These are phyloP conservation scores for Bellardia pandia DNA, from an alignment of 2,888 invertebrate species.

Conservation along the genomic window DNA sequence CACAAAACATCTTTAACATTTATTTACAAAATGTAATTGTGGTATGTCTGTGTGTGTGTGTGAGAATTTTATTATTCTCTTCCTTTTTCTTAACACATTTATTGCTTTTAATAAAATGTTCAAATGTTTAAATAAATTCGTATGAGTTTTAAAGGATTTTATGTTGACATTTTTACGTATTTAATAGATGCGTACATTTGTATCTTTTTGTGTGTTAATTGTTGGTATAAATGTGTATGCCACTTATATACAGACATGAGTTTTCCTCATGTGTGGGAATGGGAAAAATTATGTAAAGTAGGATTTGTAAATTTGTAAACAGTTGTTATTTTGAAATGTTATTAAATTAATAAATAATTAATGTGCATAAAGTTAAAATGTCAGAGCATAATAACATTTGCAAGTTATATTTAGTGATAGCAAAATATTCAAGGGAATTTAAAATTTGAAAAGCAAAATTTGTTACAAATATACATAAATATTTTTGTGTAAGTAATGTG, in stretches of 20 bases:
- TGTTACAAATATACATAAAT: too few species aligned
- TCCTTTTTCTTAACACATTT: neutral
- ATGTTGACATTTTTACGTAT: conserved; percentile 22
- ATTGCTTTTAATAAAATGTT: conserved; percentile 32
- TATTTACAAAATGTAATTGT: conserved; percentile 38
- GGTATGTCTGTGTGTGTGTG: conserved; percentile 22
- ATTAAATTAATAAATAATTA: conserved; percentile 37
- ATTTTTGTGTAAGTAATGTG: too few species aligned
- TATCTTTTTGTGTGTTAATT: neutral
- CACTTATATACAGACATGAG: too few species aligned
- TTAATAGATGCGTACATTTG: conserved; percentile 6
- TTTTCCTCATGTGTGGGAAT: neutral
- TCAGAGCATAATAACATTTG: neutral
- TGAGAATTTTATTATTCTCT: conserved; percentile 4
- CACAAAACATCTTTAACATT: conserved; percentile 6
- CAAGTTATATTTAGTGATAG: neutral
- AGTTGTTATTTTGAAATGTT: conserved; percentile 27
- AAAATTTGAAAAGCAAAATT: neutral
- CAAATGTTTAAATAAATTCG: conserved; percentile 13
- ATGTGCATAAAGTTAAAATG: conserved; percentile 5
- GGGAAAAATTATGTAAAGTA: neutral
- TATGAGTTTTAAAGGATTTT: conserved; percentile 13
- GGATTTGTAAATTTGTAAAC: conserved; percentile 13
- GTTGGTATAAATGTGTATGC: neutral
- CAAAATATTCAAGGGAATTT: neutral